Conservation (phyloP, 1,140 invertebrate genomes). For the Apis florea region DNA sequence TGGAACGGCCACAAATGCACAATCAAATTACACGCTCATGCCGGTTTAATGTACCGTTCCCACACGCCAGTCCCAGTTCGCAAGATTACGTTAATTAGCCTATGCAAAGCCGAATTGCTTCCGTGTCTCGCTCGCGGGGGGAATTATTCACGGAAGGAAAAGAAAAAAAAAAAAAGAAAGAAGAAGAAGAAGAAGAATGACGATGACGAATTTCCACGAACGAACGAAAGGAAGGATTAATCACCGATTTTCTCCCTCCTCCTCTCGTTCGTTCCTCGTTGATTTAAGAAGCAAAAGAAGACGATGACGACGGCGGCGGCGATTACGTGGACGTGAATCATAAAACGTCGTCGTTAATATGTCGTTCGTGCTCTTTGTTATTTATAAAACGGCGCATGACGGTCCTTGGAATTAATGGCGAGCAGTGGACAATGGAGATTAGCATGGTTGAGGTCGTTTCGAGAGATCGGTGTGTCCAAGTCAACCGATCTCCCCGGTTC, state of each 20-base stretch:
- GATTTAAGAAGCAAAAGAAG: no score
- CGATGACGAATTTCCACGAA: slow-evolving; percentile 12
- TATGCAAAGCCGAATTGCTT: not conserved
- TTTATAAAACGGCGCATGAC: slow-evolving; percentile 30
- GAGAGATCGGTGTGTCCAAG: not conserved
- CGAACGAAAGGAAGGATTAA: not conserved
- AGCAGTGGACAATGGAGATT: slow-evolving; percentile 2
- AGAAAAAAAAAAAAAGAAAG: no score
- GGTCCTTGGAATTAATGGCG: slow-evolving; percentile 29
- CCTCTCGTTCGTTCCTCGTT: no score
- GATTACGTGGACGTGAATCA: slow-evolving; percentile 29
- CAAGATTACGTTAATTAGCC: slow-evolving; percentile 24
- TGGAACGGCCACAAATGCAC: not conserved
- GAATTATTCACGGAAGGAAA: not conserved
- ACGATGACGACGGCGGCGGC: no score
- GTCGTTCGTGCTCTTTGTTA: slow-evolving; percentile 13
- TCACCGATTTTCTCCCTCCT: not conserved
- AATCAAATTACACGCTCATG: not conserved
- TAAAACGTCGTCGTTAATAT: slow-evolving; percentile 13
- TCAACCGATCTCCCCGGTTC: not conserved
- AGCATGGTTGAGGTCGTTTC: slow-evolving; percentile 5
- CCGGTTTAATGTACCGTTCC: not conserved
- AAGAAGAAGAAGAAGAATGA: no score
- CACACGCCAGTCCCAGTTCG: not conserved
- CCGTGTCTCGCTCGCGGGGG: not conserved